Base-by-base conservation (phyloP, 2,888 invertebrate genomes). In the Thysanoteuthis rhombus region DNA sequence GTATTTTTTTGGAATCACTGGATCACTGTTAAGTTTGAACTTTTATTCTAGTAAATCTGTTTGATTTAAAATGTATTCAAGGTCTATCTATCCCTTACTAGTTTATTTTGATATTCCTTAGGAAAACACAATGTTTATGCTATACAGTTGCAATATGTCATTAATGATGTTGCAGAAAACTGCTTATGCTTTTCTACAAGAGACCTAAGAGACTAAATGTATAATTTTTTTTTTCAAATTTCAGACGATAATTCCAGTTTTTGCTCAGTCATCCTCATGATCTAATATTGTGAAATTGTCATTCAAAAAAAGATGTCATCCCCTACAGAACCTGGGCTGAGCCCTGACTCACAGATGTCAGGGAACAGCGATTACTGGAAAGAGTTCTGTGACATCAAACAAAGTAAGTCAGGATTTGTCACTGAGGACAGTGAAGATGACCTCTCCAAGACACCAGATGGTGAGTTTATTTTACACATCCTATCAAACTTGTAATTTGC, bases 391-490 rank as follows among this genome's bases (percentile, higher is more conserved):
- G 92, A 92, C 22, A 92, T 92, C 40, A 40, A 45, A 28, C 92
- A 92, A 32, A 92, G 92, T 40, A 92, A 92, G n/a, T 39, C 36
- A 6, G 40, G 42, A 42, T n/a, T 32, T 32, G 92, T 32, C 16
- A 92, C 92, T 16, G 93, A 93, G 52, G 93, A 93, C 39, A 93
- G 93, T 38, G 93, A 93, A 93, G 93, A 93, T 93, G 93, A 93
- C 36, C n/a, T 93, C n/a, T 93, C 93, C 25, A 93, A 93, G 36
- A 93, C 93, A 8, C 93, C 93, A 47, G 93, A 93, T 52, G 93
- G 93, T 93, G 42, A 93, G 36, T 92, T 40, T 36, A n/a, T 16
- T 75, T 75, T n/a, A 75, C 36, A n/a, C 12, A 36, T 36, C 19
- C 75, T 75, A 16, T 75, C n/a, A 12, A 28, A 75, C 8, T 1